Evolutionary conservation across 2,888 invertebrate genomes (phyloP).

Genomic region (Cataglyphis albicans): DNA sequence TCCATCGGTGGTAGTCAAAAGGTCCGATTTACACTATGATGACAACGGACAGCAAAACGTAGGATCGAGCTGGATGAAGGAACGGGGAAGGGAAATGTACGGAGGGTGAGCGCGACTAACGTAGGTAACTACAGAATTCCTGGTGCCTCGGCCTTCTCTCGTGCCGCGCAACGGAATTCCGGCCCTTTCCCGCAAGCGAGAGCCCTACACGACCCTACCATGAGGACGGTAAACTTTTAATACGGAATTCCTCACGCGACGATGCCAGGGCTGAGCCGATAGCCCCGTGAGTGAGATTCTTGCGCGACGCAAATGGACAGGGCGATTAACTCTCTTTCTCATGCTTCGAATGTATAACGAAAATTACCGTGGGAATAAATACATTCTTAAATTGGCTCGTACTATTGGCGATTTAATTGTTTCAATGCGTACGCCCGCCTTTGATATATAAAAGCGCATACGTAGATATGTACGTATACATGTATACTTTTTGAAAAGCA

Average conservation of each 20-base stretch:
- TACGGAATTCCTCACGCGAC: constrained; percentile 75
- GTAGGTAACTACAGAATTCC: constrained; percentile 71
- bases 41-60: constrained; percentile 56
- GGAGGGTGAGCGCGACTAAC: constrained; percentile 43
- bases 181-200: constrained; percentile 63
- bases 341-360: constrained; percentile 10
- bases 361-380: constrained; percentile 62
- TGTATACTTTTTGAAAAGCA: not conserved
- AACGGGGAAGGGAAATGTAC: constrained; percentile 30
- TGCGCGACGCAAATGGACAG: constrained; percentile 69
- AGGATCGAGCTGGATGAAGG: not conserved
- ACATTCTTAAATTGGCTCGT: constrained; percentile 50
- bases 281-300: constrained; percentile 66
- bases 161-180: constrained; percentile 71
- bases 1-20: constrained; percentile 49
- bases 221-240: constrained; percentile 73
- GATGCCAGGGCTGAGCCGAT: constrained; percentile 59
- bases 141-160: constrained; percentile 51
- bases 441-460: not conserved
- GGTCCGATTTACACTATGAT: constrained; percentile 59
- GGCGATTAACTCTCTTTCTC: constrained; percentile 65
- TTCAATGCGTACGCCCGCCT: not conserved
- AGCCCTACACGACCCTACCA: not conserved
- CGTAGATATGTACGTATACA: not conserved
- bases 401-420: constrained; percentile 47